Base-by-base conservation (phyloP, 1,140 invertebrate species). In the Eufriesea mexicana region DNA sequence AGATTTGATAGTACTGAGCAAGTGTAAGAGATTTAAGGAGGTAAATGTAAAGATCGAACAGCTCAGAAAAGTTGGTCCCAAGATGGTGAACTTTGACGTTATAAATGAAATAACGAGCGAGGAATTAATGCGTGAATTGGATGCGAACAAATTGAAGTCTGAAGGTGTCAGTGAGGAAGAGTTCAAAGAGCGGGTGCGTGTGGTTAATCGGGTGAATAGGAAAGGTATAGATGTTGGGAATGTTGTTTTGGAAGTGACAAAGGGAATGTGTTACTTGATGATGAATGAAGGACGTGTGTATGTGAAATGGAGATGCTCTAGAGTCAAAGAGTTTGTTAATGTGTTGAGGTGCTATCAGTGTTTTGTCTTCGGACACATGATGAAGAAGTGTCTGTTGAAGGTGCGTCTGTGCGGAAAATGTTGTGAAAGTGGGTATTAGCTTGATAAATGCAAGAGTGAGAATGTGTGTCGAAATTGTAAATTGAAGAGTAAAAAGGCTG, bases 81-180 rank as follows among this genome's bases (percentile, higher is more conserved):
- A 74, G 25, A 47, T 86, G 0, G 77, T 84, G 0, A 25, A 84
- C 0, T 84, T 76, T 62, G 85, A 86, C 67, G 78, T 81, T 0
- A 18, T 57, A 12, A 80, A 62, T 16, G 82, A 80, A 1, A 12
- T 86, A 18, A 67, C 45, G 51, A 68, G 55, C 55, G 80, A 74
- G 16, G 20, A 57, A 5, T 49, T 82, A 2, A 16, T 82, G 35
- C 20, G 45, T 35, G 72, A 82, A 25, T 61, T 82, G 49, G 75
- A 75, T 67, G 61, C n/a, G 62, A 76, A 62, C 51, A 68, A 76
- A 68, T 57, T 82, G 18, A 67, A 76, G 23, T 23, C 2, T 66
- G 72, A 66, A 54, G 57, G 16, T 42, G 35, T 67, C 9, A 59
- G 7, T 45, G 62, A 35, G 62, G 51, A 35, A 18, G 80, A 76